phyloP scores from a whole-genome alignment of 2,113 vertebrate species.

The Turdus rufiventris region DNA sequence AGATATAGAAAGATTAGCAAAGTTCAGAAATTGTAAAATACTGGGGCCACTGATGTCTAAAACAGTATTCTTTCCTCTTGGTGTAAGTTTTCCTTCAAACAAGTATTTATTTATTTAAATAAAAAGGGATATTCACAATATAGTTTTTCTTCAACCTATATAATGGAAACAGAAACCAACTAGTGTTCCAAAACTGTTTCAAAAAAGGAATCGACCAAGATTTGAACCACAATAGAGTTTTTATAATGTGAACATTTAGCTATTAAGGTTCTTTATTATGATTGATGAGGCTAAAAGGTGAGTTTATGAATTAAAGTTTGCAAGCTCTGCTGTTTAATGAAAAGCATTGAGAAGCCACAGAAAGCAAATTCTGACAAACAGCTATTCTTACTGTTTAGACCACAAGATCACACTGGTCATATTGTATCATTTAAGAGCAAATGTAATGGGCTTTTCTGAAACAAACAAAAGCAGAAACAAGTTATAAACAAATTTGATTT shows the following conservation, averaged over 20 bases:
- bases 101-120: conserved; percentile 30
- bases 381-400: conserved; percentile 47
- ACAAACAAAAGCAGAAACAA: conserved; percentile 52
- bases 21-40: neutral
- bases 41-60: neutral
- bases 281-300: conserved; percentile 50
- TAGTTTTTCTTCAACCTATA: neutral
- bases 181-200: conserved; percentile 38
- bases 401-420: conserved; percentile 44
- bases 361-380: conserved; percentile 10
- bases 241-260: conserved; percentile 9
- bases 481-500: conserved; percentile 54
- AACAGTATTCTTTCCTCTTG: conserved; percentile 7
- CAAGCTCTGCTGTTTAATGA: conserved; percentile 35
- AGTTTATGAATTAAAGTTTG: conserved; percentile 48
- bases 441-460: conserved; percentile 45
- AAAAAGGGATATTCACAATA: neutral
- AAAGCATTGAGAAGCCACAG: neutral
- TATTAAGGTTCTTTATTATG: conserved; percentile 28
- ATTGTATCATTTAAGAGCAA: conserved; percentile 58
- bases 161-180: conserved; percentile 42
- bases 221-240: conserved; percentile 19
- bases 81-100: conserved; percentile 21
- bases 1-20: neutral
- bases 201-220: neutral